Percentiles rank a stretch among this genome's conserved stretches.
Evolutionary conservation across 1,140 invertebrate genomes (phyloP).

Genomic region (Pogonomyrmex californicus): DNA sequence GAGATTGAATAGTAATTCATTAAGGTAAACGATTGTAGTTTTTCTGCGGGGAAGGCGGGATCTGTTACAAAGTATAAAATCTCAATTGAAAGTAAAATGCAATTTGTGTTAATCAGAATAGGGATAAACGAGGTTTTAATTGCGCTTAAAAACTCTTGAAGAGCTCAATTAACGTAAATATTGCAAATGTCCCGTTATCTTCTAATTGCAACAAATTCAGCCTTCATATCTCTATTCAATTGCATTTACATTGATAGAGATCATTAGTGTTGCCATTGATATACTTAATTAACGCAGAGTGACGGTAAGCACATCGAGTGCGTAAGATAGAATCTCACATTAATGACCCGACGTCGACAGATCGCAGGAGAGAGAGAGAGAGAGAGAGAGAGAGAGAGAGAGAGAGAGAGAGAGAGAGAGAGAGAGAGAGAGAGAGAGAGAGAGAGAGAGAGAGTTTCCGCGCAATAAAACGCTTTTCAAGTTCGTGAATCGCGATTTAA

Average conservation of each 20-base stretch:
- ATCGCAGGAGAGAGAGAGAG: constrained; percentile 41
- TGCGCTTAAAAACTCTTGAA: constrained; percentile 3
- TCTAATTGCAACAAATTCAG: constrained; percentile 50
- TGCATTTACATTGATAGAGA: constrained; percentile 36
- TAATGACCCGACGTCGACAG: constrained; percentile 70
- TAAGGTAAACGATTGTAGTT: neutral
- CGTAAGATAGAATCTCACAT: constrained; percentile 56
- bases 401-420: neutral
- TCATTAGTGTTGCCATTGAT: constrained; percentile 59
- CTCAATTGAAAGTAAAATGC: neutral
- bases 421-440: neutral
- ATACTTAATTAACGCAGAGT: constrained; percentile 49
- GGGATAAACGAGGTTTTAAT: constrained; percentile 48
- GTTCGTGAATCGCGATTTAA: constrained; percentile 70
- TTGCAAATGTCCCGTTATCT: constrained; percentile 30
- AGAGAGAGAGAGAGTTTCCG: neutral
- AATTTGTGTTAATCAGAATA: constrained; percentile 17
- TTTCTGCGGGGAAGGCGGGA: neutral
- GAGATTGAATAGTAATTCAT: constrained; percentile 25
- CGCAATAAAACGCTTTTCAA: constrained; percentile 62
- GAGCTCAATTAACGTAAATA: constrained; percentile 42
- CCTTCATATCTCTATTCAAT: constrained; percentile 32
- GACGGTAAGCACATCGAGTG: constrained; percentile 33
- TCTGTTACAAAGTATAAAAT: constrained; percentile 13
- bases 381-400: neutral